Evolutionary conservation across 1,140 invertebrate species (phyloP).

Genomic region (Pollicipes pollicipes): DNA sequence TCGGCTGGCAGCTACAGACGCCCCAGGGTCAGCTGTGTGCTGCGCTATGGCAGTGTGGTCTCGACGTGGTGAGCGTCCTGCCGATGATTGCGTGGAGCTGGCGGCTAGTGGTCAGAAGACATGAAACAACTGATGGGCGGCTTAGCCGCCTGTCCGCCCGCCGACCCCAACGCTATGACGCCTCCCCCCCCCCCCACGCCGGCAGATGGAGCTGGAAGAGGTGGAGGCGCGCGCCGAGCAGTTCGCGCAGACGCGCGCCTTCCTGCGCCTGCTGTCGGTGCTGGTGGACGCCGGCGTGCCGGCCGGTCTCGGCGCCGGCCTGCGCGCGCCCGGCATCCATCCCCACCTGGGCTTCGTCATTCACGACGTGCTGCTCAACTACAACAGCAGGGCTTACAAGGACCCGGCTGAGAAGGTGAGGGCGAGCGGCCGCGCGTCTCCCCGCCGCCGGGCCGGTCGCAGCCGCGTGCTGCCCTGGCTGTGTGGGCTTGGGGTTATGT

Average conservation of each 20-base stretch:
- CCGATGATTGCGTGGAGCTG: too few species aligned
- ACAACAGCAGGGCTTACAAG: conserved; percentile 56
- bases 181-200: not conserved
- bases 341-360: conserved; percentile 71
- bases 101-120: too few species aligned
- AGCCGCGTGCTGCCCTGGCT: too few species aligned
- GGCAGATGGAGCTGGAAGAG: conserved; percentile 38
- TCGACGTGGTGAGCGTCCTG: too few species aligned
- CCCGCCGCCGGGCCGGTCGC: conserved; percentile 56
- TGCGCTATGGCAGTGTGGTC: too few species aligned
- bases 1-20: too few species aligned
- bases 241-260: conserved; percentile 61
- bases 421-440: conserved; percentile 43
- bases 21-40: too few species aligned
- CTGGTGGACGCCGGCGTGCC: conserved; percentile 53
- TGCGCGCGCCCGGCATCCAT: conserved; percentile 66
- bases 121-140: too few species aligned
- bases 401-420: conserved; percentile 37
- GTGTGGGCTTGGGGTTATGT: too few species aligned
- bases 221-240: conserved; percentile 75
- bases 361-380: conserved; percentile 56
- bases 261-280: conserved; percentile 54
- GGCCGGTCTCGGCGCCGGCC: conserved; percentile 54
- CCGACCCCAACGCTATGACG: too few species aligned
- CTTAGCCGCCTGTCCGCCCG: too few species aligned